Percentiles rank a stretch among this genome's conserved stretches.
phyloP scores from a whole-genome alignment of 2,113 vertebrate genomes.

The Reinhardtius hippoglossoides region DNA sequence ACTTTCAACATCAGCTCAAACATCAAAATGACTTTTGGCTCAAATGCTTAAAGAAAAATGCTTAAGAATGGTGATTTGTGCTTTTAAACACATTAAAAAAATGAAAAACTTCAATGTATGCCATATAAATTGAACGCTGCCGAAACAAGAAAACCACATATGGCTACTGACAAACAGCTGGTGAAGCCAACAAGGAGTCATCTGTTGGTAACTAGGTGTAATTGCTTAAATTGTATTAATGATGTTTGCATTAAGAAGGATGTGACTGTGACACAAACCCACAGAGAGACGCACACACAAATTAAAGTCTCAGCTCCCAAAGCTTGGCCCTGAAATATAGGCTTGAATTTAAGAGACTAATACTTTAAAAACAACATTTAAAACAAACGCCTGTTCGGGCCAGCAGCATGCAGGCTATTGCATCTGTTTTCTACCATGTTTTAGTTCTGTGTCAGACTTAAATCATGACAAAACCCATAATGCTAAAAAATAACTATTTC shows the following conservation, averaged over 20 bases:
- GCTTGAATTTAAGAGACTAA: not conserved
- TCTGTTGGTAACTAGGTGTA: not conserved
- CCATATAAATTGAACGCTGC: not conserved
- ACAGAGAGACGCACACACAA: not conserved
- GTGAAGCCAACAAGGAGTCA: not conserved
- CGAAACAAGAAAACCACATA: not conserved
- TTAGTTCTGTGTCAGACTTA: not conserved
- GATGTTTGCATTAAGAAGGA: constrained; percentile 7
- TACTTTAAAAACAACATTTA: not conserved
- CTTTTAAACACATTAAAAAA: too few species aligned
- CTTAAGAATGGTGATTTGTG: not conserved
- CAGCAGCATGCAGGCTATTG: not conserved
- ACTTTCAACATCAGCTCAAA: not conserved
- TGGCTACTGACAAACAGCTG: not conserved
- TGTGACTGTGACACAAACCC: not conserved
- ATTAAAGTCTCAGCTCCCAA: not conserved
- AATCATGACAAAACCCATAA: not conserved
- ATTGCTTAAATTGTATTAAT: not conserved
- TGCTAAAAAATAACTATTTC: not conserved
- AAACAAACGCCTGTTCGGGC: too few species aligned
- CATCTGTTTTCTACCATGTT: not conserved
- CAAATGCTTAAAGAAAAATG: not conserved
- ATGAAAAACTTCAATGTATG: not conserved
- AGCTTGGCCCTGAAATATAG: too few species aligned
- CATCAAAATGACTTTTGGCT: not conserved